Conservation (phyloP, 2,888 invertebrate species). For the Elmis aenea region DNA sequence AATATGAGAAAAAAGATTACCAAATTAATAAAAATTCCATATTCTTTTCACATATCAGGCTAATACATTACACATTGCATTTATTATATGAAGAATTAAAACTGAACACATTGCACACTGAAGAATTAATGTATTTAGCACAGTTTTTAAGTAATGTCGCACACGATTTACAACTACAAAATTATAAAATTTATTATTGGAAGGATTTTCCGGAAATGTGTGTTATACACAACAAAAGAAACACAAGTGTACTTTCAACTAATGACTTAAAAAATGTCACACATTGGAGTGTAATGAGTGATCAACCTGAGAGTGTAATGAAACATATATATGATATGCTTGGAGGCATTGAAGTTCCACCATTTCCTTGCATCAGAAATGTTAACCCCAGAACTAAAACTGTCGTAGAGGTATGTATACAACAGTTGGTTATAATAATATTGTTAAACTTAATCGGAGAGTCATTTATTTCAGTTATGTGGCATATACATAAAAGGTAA, state of each 20-base stretch:
- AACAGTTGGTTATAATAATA: background rate
- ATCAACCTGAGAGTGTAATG: constrained; percentile 67
- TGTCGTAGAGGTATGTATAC: constrained; percentile 60
- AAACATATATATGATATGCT: constrained; percentile 64
- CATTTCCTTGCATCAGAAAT: constrained; percentile 68
- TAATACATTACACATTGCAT: constrained; percentile 77
- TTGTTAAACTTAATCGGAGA: background rate
- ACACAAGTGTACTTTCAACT: constrained; percentile 52
- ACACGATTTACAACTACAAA: constrained; percentile 65
- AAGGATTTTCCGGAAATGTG: constrained; percentile 72
- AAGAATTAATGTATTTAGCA: constrained; percentile 64
- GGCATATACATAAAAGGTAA: constrained; percentile 28
- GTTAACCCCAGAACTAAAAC: constrained; percentile 70
- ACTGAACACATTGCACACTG: constrained; percentile 65
- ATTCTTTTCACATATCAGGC: constrained; percentile 67
- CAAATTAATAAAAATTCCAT: constrained; percentile 60
- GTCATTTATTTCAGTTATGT: constrained; percentile 29
- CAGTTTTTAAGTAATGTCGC: constrained; percentile 71
- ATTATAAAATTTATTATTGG: constrained; percentile 77
- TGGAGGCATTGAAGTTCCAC: constrained; percentile 49
- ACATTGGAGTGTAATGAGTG: constrained; percentile 57
- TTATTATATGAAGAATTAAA: constrained; percentile 89
- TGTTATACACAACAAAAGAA: constrained; percentile 35
- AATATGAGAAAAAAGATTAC: constrained; percentile 37
- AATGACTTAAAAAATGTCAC: constrained; percentile 55